Conservation (phyloP, 1,140 invertebrate genomes). For the Ericerus pela region DNA sequence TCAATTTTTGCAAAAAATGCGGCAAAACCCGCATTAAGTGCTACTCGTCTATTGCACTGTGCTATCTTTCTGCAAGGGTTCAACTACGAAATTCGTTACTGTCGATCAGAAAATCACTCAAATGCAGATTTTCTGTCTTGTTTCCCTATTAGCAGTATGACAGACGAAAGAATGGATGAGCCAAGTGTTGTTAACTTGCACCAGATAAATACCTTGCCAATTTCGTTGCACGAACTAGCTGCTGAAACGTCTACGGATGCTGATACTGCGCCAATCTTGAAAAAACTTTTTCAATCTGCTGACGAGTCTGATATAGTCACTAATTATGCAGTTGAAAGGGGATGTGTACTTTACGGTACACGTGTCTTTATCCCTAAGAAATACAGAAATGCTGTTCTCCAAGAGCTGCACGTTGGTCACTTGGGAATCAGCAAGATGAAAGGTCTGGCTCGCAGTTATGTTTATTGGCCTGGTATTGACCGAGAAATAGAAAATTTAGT, state of each 20-base stretch:
- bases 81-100: conserved; percentile 13
- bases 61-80: conserved; percentile 13
- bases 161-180: not conserved
- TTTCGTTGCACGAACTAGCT: not conserved
- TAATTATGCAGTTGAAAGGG: conserved; percentile 17
- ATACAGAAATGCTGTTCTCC: conserved; percentile 22
- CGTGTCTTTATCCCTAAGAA: conserved; percentile 25
- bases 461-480: conserved; percentile 36
- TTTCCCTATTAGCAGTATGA: not conserved
- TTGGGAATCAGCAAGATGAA: conserved; percentile 36
- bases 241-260: not conserved
- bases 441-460: conserved; percentile 30
- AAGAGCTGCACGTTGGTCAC: conserved; percentile 32
- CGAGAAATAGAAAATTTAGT: conserved; percentile 28
- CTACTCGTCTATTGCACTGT: conserved; percentile 7
- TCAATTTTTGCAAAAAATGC: conserved; percentile 25
- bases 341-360: conserved; percentile 23
- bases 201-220: not conserved
- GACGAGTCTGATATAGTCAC: conserved; percentile 13
- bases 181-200: not conserved
- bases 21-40: conserved; percentile 15
- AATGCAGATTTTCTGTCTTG: conserved; percentile 14
- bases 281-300: not conserved
- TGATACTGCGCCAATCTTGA: not conserved
- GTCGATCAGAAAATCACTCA: conserved; percentile 7